phyloP scores from a whole-genome alignment of 2,888 invertebrate species.

The Mongoloraphidia duomilia region DNA sequence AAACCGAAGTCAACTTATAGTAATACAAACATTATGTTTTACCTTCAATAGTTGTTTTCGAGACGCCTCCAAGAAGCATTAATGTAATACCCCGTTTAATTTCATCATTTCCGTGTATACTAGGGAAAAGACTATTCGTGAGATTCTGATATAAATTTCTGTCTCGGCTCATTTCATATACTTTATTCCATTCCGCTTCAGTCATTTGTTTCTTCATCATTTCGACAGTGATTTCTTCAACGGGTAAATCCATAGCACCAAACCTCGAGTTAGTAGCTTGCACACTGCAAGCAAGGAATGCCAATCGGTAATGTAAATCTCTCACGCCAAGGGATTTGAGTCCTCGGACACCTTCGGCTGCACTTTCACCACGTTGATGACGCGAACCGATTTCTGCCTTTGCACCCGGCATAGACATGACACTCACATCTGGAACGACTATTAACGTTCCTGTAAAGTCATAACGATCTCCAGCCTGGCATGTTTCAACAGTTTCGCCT shows the following conservation, averaged over 20 bases:
- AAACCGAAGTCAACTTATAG: slow-evolving; percentile 20
- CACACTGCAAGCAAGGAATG: slow-evolving; percentile 89
- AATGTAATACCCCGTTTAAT: slow-evolving; percentile 84
- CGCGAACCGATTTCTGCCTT: slow-evolving; percentile 67
- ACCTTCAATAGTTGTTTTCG: slow-evolving; percentile 82
- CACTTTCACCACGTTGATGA: slow-evolving; percentile 55
- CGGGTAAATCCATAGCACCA: slow-evolving; percentile 68
- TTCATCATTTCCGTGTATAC: slow-evolving; percentile 93
- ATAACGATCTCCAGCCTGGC: slow-evolving; percentile 74
- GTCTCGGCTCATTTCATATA: slow-evolving; percentile 95
- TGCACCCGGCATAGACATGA: slow-evolving; percentile 72
- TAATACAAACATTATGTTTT: slow-evolving; percentile 16
- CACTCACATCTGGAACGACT: slow-evolving; percentile 92
- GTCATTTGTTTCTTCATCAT: slow-evolving; percentile 90
- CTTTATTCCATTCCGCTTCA: slow-evolving; percentile 84
- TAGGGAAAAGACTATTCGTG: slow-evolving; percentile 83
- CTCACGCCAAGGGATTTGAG: slow-evolving; percentile 74
- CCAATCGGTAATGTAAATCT: slow-evolving; percentile 75
- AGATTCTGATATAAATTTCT: slow-evolving; percentile 80
- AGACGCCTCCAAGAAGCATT: slow-evolving; percentile 95
- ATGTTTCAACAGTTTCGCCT: slow-evolving; percentile 91
- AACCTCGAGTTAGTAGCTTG: slow-evolving; percentile 76
- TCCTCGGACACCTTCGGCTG: slow-evolving; percentile 68
- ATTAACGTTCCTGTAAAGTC: slow-evolving; percentile 93
- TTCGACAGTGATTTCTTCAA: slow-evolving; percentile 83